Evolutionary conservation across 1,140 invertebrate species (phyloP).

Genomic region (Lepidostoma basale): DNA sequence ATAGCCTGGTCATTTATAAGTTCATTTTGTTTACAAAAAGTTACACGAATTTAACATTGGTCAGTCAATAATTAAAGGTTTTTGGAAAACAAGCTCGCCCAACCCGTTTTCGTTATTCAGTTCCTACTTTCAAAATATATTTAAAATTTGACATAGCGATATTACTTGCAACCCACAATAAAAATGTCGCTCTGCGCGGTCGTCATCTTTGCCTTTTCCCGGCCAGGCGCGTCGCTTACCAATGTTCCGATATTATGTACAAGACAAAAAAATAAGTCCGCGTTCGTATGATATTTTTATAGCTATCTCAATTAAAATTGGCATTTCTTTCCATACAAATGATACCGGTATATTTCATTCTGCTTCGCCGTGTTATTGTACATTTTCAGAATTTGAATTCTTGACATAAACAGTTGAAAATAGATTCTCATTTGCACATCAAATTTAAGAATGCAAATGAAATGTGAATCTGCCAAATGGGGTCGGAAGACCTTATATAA

Average conservation of each 20-base stretch:
- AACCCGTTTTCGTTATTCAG: too few relatives aligned
- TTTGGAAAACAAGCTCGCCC: too few relatives aligned
- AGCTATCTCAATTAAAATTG: background rate
- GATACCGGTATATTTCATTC: background rate
- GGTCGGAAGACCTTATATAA: constrained; percentile 15
- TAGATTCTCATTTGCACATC: constrained; percentile 16
- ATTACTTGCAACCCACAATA: constrained; percentile 7
- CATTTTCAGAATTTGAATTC: constrained; percentile 15
- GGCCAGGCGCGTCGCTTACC: constrained; percentile 24
- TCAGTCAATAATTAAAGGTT: too few relatives aligned
- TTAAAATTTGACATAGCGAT: too few relatives aligned
- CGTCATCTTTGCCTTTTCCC: constrained; percentile 30
- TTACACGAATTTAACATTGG: too few relatives aligned
- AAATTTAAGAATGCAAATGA: constrained; percentile 17
- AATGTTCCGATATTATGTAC: constrained; percentile 13
- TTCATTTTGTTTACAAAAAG: too few relatives aligned
- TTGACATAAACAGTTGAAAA: constrained; percentile 31
- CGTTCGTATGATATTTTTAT: background rate
- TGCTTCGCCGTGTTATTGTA: constrained; percentile 8
- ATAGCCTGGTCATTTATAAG: too few relatives aligned
- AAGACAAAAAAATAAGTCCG: background rate
- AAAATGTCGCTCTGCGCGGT: constrained; percentile 31
- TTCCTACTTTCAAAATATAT: too few relatives aligned
- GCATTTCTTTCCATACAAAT: background rate
- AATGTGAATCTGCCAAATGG: constrained; percentile 10